These are phyloP conservation scores for Australoheros scitulus DNA, from an alignment of 2,113 vertebrate genomes.

Conservation along the genomic window DNA sequence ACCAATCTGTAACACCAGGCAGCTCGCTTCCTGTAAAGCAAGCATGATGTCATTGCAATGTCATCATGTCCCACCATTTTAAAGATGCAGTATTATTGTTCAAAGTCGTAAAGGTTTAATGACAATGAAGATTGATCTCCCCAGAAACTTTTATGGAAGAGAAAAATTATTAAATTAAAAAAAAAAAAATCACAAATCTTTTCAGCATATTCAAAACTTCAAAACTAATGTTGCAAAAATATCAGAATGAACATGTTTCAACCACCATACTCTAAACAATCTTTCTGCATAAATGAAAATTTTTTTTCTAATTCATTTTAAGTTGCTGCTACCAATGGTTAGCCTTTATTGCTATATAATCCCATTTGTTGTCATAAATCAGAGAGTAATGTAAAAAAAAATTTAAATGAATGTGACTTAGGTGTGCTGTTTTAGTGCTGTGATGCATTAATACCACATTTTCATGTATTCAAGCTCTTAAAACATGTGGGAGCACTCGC, in stretches of 20 bases:
- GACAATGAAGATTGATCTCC: conserved; percentile 78
- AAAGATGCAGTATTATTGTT: conserved; percentile 89
- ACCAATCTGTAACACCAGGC: conserved; percentile 47
- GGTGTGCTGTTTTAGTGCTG: neutral
- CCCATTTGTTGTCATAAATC: too few relatives aligned
- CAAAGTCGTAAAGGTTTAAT: conserved; percentile 64
- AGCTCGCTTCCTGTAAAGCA: conserved; percentile 67
- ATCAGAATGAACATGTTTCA: neutral
- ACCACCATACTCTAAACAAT: neutral
- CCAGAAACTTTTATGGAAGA: conserved; percentile 65
- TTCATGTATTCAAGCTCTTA: neutral
- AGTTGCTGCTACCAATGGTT: neutral
- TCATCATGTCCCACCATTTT: conserved; percentile 81
- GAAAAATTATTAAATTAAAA: neutral
- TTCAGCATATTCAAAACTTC: neutral
- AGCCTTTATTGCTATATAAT: neutral
- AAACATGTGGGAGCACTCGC: neutral
- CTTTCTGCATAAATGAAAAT: neutral
- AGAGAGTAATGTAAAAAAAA: too few relatives aligned
- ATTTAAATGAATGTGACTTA: neutral
- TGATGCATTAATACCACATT: too few relatives aligned
- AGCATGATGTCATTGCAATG: conserved; percentile 67
- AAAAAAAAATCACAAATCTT: neutral
- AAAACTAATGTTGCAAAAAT: neutral
- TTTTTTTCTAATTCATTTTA: neutral